Conservation (phyloP, 2,888 invertebrate genomes). For the Tethea ocularis region DNA sequence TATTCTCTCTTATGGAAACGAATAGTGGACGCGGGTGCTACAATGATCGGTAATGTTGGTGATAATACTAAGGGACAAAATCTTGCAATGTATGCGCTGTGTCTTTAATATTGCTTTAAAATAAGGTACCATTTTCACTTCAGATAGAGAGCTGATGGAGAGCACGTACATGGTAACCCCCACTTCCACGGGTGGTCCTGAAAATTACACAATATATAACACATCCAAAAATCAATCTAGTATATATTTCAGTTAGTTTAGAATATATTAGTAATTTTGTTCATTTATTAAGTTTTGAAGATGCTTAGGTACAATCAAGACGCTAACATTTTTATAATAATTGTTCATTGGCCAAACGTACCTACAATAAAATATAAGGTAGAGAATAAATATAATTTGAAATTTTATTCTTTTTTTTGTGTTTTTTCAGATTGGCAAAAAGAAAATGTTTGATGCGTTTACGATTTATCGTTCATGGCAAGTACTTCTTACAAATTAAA, state of each 20-base stretch:
- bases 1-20: constrained; percentile 63
- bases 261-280: too few species aligned
- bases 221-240: constrained; percentile 40
- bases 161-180: constrained; percentile 94
- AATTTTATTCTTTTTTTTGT: too few species aligned
- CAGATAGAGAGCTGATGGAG: constrained; percentile 93
- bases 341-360: too few species aligned
- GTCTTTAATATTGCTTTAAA: constrained; percentile 72
- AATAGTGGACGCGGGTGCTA: constrained; percentile 82
- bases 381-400: too few species aligned
- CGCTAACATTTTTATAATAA: too few species aligned
- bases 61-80: constrained; percentile 74
- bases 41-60: constrained; percentile 81
- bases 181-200: constrained; percentile 92
- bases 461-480: too few species aligned
- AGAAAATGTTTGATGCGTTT: too few species aligned
- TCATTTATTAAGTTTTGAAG: too few species aligned
- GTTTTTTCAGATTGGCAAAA: too few species aligned
- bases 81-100: constrained; percentile 79
- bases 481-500: too few species aligned
- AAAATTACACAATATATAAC: constrained; percentile 79
- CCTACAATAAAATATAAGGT: too few species aligned
- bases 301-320: too few species aligned
- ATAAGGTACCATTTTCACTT: constrained; percentile 89
- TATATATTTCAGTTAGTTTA: constrained; percentile 8